A percentile compares a stretch with the other conserved stretches of the same genome.
These are phyloP conservation scores for Bugula neritina DNA, from an alignment of 2,888 invertebrate species.

Conservation along the genomic window DNA sequence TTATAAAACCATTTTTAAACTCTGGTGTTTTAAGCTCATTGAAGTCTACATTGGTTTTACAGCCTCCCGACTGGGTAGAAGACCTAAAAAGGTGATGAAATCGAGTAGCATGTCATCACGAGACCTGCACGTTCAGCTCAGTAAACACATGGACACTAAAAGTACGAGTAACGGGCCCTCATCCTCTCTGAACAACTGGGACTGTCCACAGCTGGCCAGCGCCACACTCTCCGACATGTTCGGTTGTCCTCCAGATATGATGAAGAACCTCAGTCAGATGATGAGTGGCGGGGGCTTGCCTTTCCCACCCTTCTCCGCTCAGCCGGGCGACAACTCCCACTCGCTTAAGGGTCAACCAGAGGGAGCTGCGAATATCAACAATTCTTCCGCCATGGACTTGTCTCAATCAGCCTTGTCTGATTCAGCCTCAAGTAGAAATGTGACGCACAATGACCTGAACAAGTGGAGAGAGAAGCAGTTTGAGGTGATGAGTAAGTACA, in stretches of 20 bases:
- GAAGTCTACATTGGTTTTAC: conserved; percentile 29
- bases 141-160: conserved; percentile 23
- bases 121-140: conserved; percentile 15
- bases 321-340: background rate
- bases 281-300: background rate
- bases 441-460: conserved; percentile 23
- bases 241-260: conserved; percentile 16
- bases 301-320: background rate
- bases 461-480: conserved; percentile 26
- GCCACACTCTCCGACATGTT: conserved; percentile 18
- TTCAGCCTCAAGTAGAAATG: background rate
- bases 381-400: background rate
- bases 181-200: background rate
- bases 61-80: conserved; percentile 53
- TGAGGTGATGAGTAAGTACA: conserved; percentile 27
- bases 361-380: background rate
- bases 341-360: conserved; percentile 27
- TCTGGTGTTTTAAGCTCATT: too few relatives aligned
- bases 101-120: conserved; percentile 34
- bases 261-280: conserved; percentile 3
- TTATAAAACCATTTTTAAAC: too few relatives aligned
- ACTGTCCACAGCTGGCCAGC: background rate
- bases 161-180: background rate
- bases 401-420: background rate
- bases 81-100: conserved; percentile 52